Evolutionary conservation across 92 coral and sea anemone genomes (phyloP).

Genomic region (Heliopora coerulea): DNA sequence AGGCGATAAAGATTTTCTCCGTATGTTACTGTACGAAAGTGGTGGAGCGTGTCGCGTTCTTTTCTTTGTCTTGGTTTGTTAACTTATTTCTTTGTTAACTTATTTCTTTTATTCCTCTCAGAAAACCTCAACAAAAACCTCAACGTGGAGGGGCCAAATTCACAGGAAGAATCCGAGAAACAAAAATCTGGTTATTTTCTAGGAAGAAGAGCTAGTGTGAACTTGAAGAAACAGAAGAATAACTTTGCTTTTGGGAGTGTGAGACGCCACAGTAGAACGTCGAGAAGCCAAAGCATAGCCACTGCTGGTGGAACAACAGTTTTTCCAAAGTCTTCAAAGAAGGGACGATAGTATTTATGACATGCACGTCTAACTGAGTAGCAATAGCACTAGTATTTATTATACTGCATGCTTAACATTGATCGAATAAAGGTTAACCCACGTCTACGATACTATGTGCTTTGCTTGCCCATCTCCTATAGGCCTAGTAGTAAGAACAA

Average conservation of each 20-base stretch:
- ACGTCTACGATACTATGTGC: no score
- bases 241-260: background rate
- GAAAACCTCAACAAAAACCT: conserved; percentile 24
- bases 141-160: background rate
- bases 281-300: conserved; percentile 3
- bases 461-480: no score
- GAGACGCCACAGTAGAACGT: background rate
- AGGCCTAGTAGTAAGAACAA: no score
- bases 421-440: no score
- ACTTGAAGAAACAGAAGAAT: background rate
- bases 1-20: conserved; percentile 68
- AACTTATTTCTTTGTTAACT: background rate
- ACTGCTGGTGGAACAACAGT: background rate
- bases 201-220: conserved; percentile 3
- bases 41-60: background rate
- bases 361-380: no score
- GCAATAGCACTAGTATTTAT: no score
- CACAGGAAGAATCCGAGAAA: conserved; percentile 1
- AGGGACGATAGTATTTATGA: background rate
- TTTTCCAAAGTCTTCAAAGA: background rate
- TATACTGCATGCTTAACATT: no score
- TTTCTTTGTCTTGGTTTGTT: background rate
- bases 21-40: conserved; percentile 41
- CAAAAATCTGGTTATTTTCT: background rate
- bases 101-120: background rate